Evolutionary conservation across 2,113 vertebrate species (phyloP), one percentile per base, ranked within the genome.

Genomic region (Coregonus clupeaformis): DNA sequence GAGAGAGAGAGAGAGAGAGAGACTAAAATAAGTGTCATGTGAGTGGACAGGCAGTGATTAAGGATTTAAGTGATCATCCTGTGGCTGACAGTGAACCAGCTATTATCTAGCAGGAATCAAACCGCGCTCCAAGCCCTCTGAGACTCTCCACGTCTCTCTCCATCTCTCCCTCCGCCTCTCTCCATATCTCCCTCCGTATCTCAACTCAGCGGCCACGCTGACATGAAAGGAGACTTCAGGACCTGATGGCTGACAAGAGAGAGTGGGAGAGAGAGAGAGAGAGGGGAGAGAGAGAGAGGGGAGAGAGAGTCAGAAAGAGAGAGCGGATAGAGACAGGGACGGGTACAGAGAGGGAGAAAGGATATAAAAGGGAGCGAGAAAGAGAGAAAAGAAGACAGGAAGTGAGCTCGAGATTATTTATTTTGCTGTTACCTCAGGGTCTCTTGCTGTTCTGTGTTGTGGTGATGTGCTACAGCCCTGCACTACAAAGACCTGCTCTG

Each of bases 41-140:
- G 91, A 96, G 96, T 96, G 95, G 97, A 98, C 97, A 98, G 97
- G 96, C 96, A 92, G 97, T 99, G 97, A 99, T 99, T 99, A 99
- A 98, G 97, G 97, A 96, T 98, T 98, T 98, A 99, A 98, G 95
- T 96, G 97, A 98, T 99, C 97, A 98, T 96, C 96, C 97, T 91
- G 94, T 93, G 89, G 94, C 97, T 98, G 97, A 99, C 97, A 98
- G 97, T 94, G 95, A 99, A 98, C 96, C 95, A 97, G 97, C 96
- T 97, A 99, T 98, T 99, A 99, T 98, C 97, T 96, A 96, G 96
- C 96, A 95, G 95, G 96, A 99, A 99, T 98, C 97, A 99, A 98
- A 99, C 96, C 94, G 95, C 94, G 95, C 97, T 97, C 96, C 98
- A 97, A 98, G 97, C 96, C 94, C 92, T 84, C 36, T 93, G 95